phyloP scores from a whole-genome alignment of 2,797 vertebrate genomes.

The Alauda arvensis region DNA sequence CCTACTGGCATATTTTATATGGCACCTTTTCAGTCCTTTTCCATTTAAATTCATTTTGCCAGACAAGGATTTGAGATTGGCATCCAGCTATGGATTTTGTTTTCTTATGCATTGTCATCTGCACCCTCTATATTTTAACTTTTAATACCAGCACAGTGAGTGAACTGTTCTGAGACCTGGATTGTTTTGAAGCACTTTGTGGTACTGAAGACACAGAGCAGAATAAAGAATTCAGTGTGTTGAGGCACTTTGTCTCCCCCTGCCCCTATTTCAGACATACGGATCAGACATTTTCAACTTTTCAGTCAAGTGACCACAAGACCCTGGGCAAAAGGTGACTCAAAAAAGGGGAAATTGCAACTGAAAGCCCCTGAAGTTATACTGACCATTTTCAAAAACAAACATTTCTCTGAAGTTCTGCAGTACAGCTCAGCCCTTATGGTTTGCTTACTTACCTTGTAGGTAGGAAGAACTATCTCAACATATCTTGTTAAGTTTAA shows the following conservation, averaged over 20 bases:
- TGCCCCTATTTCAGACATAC: neutral
- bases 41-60: conserved; percentile 48
- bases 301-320: neutral
- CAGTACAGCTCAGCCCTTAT: neutral
- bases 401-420: neutral
- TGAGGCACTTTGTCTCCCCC: neutral
- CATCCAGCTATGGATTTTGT: conserved; percentile 36
- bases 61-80: conserved; percentile 23
- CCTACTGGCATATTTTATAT: conserved; percentile 38
- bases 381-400: neutral
- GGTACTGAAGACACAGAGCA: neutral
- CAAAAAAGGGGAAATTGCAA: neutral
- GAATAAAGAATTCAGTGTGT: neutral
- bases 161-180: neutral
- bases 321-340: neutral
- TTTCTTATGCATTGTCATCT: conserved; percentile 31
- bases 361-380: neutral
- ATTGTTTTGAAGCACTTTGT: conserved; percentile 6
- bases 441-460: neutral
- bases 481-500: neutral
- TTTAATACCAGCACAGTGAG: conserved; percentile 2
- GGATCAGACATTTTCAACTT: neutral
- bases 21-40: conserved; percentile 12
- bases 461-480: neutral
- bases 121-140: conserved; percentile 39